Evolutionary conservation across 2,797 vertebrate species (phyloP).

Genomic region (Anguilla megastoma): DNA sequence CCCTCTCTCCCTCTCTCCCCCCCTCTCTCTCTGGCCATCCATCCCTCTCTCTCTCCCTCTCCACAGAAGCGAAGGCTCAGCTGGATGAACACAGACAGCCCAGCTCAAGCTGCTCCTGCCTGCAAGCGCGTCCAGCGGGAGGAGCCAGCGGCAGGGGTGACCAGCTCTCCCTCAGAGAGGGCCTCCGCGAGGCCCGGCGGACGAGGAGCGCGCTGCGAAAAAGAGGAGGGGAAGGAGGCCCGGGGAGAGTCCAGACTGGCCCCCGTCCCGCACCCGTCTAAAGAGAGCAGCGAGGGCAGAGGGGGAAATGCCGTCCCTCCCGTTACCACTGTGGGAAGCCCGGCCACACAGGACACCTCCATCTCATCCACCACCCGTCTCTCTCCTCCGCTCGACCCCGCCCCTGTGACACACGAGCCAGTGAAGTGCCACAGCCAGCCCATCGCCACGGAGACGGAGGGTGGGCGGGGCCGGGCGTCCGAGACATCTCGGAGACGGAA

Average conservation of each 20-base stretch:
- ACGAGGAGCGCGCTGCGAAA: not conserved
- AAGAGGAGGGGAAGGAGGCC: slow-evolving; percentile 22
- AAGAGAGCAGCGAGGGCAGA: slow-evolving; percentile 39
- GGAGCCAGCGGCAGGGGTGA: not conserved
- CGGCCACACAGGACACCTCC: slow-evolving; percentile 76
- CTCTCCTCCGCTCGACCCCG: slow-evolving; percentile 52
- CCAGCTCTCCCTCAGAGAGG: not conserved
- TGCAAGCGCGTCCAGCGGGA: slow-evolving; percentile 55
- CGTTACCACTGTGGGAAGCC: slow-evolving; percentile 54
- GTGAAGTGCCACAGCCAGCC: slow-evolving; percentile 67
- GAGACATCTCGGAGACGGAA: slow-evolving; percentile 47
- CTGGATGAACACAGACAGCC: slow-evolving; percentile 69
- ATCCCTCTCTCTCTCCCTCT: not conserved
- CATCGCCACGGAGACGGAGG: slow-evolving; percentile 31
- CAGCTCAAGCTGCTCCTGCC: slow-evolving; percentile 53
- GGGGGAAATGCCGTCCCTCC: slow-evolving; percentile 37
- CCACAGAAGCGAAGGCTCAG: slow-evolving; percentile 71
- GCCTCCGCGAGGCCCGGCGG: not conserved
- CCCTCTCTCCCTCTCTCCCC: not conserved
- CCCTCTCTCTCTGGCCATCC: too few species aligned
- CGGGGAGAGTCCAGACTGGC: slow-evolving; percentile 70
- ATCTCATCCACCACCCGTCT: slow-evolving; percentile 62
- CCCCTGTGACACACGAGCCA: slow-evolving; percentile 47
- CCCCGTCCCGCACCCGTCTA: slow-evolving; percentile 73
- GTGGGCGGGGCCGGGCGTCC: slow-evolving; percentile 32